Evolutionary conservation across 2,797 vertebrate genomes (phyloP), one percentile per base, ranked within the genome.

Genomic region (Xenentodon cancila): DNA sequence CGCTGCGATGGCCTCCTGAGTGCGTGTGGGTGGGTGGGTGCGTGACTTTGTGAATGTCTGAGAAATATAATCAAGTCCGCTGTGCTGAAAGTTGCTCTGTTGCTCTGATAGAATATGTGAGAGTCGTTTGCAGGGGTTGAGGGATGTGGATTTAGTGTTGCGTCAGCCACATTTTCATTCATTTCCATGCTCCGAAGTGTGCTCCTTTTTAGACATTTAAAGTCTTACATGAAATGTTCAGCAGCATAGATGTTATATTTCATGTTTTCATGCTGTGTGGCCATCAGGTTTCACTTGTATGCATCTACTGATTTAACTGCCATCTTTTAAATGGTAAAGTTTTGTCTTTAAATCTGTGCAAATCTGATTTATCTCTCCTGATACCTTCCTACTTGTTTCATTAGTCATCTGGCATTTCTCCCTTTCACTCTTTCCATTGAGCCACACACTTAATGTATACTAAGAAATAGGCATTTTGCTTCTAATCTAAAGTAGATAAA

Each of bases 321-420:
- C 4, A 0, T 18, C 43, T 25, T 34, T 61, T 7, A 40, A 15
- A 40, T 40, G 13, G 30, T 70, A 6, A 1, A 48, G 17, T 27
- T 60, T 78, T 34, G 37, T 52, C 27, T 68, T 49, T 7, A 25
- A 9, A 34, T 40, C 51, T 37, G 34, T 37, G 34, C 9, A 37
- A 37, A 11, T 37, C 9, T 9, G 1, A 32, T 32, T 32, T 32
- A 9, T 17, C 17, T 20, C 71, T 69, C 63, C 50, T 58, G 54
- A 61, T 50, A 44, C 47, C 2, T 45, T 59, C 49, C 44, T 54
- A 81, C 61, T 80, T 19, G 13, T 81, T 82, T 82, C 57, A 63
- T 66, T 20, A 32, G 46, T 67, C 37, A 56, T 62, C 32, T 12
- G 46, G 37, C 27, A 55, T 46, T 20, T 52, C 34, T 37, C 34